Base-by-base conservation (phyloP, 64 coral and sea anemone species). In the Stylophora pistillata region DNA sequence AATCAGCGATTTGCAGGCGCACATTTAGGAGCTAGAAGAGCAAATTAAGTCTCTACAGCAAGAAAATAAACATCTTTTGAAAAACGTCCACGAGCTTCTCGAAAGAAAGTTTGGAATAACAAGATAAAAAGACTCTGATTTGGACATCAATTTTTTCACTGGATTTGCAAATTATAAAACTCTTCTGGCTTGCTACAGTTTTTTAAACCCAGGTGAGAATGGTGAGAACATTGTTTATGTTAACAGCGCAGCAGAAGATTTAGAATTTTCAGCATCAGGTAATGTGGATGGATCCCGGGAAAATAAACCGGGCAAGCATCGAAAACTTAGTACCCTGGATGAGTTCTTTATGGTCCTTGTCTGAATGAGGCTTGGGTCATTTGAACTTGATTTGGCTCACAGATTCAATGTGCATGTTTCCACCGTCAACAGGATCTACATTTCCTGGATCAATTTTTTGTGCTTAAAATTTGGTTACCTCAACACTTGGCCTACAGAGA, bases 151-250 rank as follows among this genome's bases (percentile, higher is more conserved):
- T 60, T 91, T 77, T 78, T 92, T 78, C 62, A 92, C 32, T 18
- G 73, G 86, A 30, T 92, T 87, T 52, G 60, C 90, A 55, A 81
- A 87, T 73, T 79, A 79, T 87, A 37, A 81, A 59, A 88, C 91
- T 10, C 85, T 92, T 56, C 9, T 30, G 53, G 85, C 85, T 37
- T 58, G 72, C 23, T 88, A 53, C 30, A 77, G 37, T 32, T 76
- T 88, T 26, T 52, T 88, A 31, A 85, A 66, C 55, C 89, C 89
- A 30, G 81, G 79, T 62, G 72, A 77, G 20, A 91, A 77, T 68
- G 56, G 80, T 68, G 73, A 86, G 41, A 86, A 85, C 58, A 85
- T 91, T 74, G 71, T 59, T 15, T 91, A 91, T 47, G 21, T 41
- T 34, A 78, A 56, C 26, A 86, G 72, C 16, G 53, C 52, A 15